phyloP scores from a whole-genome alignment of 2,888 invertebrate genomes.

The Myathropa florea region DNA sequence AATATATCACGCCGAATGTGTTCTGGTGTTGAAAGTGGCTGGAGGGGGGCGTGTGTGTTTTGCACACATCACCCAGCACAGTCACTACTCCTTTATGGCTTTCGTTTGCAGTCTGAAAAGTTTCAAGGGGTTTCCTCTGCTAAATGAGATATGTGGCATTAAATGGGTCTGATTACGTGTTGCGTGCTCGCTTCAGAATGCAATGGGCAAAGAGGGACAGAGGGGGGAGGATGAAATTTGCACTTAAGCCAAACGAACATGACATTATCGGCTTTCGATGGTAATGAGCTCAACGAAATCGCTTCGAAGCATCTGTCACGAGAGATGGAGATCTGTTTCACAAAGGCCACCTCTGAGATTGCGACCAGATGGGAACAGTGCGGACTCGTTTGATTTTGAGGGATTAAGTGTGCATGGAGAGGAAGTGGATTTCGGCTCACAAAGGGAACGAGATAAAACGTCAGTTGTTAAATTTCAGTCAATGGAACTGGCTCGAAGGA shows the following conservation, averaged over 20 bases:
- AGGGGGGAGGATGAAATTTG: slow-evolving; percentile 14
- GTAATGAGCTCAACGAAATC: slow-evolving; percentile 45
- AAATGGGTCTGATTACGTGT: slow-evolving; percentile 68
- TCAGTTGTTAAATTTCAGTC: too few relatives aligned
- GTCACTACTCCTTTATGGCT: neutral
- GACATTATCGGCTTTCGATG: slow-evolving; percentile 55
- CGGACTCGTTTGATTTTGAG: too few relatives aligned
- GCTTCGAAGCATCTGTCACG: slow-evolving; percentile 2
- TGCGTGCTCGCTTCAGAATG: slow-evolving; percentile 49
- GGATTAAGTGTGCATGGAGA: neutral
- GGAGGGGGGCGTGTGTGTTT: neutral
- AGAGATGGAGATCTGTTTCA: neutral
- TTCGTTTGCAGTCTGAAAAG: slow-evolving; percentile 55
- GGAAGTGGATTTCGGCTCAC: neutral
- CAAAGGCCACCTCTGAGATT: slow-evolving; percentile 7
- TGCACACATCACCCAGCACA: slow-evolving; percentile 7
- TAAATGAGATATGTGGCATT: slow-evolving; percentile 68
- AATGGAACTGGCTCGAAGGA: too few relatives aligned
- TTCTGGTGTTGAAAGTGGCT: slow-evolving; percentile 44
- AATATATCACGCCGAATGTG: slow-evolving; percentile 59
- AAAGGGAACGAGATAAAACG: too few relatives aligned
- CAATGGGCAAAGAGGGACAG: slow-evolving; percentile 22
- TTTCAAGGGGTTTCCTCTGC: slow-evolving; percentile 59
- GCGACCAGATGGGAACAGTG: neutral
- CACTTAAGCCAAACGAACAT: slow-evolving; percentile 53